Evolutionary conservation across 2,888 invertebrate genomes (phyloP).

Genomic region (Ormia ochracea): DNA sequence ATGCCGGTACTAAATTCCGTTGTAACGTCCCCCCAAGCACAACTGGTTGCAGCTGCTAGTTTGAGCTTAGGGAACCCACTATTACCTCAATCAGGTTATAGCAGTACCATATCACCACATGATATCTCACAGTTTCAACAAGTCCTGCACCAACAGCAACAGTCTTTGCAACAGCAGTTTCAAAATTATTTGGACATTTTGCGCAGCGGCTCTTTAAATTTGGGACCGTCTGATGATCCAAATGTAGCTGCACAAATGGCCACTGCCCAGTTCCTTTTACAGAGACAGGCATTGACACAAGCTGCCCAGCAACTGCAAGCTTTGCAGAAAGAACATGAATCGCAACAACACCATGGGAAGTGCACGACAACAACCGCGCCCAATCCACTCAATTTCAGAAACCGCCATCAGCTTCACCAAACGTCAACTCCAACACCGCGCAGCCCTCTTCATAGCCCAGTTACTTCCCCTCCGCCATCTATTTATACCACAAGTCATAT

Average conservation of each 20-base stretch:
- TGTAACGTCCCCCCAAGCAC: slow-evolving; percentile 69
- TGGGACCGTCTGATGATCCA: slow-evolving; percentile 72
- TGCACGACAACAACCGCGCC: slow-evolving; percentile 19
- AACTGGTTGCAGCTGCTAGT: slow-evolving; percentile 68
- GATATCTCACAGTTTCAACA: slow-evolving; percentile 75
- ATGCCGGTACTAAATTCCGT: slow-evolving; percentile 68
- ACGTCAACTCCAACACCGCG: slow-evolving; percentile 74
- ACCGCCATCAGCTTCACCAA: slow-evolving; percentile 63
- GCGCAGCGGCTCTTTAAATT: slow-evolving; percentile 71
- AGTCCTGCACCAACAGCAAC: slow-evolving; percentile 75
- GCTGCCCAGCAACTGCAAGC: slow-evolving; percentile 90
- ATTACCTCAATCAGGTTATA: slow-evolving; percentile 56
- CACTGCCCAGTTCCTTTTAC: slow-evolving; percentile 84
- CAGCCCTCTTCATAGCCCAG: slow-evolving; percentile 75
- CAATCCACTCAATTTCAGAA: slow-evolving; percentile 65
- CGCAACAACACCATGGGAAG: slow-evolving; percentile 68
- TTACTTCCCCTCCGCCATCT: slow-evolving; percentile 71
- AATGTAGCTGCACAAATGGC: slow-evolving; percentile 75
- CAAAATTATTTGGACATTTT: slow-evolving; percentile 76
- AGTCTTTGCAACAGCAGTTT: slow-evolving; percentile 76
- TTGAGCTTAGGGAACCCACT: slow-evolving; percentile 64
- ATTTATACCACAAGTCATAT: slow-evolving; percentile 52
- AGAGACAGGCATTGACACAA: slow-evolving; percentile 89
- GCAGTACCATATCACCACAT: slow-evolving; percentile 69
- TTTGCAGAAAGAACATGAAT: slow-evolving; percentile 83